These are phyloP conservation scores for Hecatera dysodea DNA, from an alignment of 2,888 invertebrate species.

Conservation along the genomic window DNA sequence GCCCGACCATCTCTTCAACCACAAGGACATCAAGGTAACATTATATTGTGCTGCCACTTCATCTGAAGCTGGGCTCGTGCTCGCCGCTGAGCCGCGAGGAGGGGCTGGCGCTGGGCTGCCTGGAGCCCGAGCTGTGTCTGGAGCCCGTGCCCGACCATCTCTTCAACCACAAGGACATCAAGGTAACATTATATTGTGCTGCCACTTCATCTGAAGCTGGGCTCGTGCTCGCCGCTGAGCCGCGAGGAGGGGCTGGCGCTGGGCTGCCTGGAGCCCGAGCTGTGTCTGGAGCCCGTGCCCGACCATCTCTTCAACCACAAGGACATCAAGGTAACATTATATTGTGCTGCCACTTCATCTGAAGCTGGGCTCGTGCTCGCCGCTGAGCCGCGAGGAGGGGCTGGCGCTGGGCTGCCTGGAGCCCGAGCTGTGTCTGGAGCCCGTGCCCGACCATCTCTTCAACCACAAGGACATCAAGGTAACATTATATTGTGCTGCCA, in stretches of 20 bases:
- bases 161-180: no score
- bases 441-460: slow-evolving; percentile 80
- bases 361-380: slow-evolving; percentile 84
- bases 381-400: slow-evolving; percentile 81
- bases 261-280: slow-evolving; percentile 82
- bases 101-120: no score
- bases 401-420: slow-evolving; percentile 82
- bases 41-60: no score
- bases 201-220: slow-evolving; percentile 86
- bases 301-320: slow-evolving; percentile 83
- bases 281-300: slow-evolving; percentile 82
- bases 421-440: slow-evolving; percentile 84
- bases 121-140: no score
- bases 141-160: no score
- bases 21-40: no score
- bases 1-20: no score
- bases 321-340: slow-evolving; percentile 81
- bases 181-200: no score
- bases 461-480: slow-evolving; percentile 87
- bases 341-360: no score
- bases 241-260: slow-evolving; percentile 81
- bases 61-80: no score
- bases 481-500: no score
- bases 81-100: no score
- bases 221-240: slow-evolving; percentile 82